A percentile compares a stretch with the other conserved stretches of the same genome.
phyloP scores from a whole-genome alignment of 2,113 vertebrate genomes.

The Dicerorhinus sumatrensis region DNA sequence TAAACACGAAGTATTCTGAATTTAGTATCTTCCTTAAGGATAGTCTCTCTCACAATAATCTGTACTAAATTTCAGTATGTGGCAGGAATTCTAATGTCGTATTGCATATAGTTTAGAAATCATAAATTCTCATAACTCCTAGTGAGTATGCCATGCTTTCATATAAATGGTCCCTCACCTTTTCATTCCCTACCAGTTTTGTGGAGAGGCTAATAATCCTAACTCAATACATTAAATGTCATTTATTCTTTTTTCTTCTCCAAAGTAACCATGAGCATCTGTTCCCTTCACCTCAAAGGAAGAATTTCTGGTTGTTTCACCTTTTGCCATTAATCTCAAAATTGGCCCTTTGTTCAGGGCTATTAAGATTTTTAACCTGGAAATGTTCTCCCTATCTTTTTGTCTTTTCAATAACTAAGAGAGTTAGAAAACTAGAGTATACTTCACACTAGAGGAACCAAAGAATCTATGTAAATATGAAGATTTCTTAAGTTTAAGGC shows the following conservation, averaged over 20 bases:
- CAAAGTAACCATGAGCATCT: conserved; percentile 15
- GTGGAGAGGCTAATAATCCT: background rate
- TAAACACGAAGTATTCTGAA: conserved; percentile 81
- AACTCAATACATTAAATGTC: background rate
- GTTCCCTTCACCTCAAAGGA: background rate
- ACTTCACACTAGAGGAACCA: background rate
- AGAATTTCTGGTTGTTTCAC: background rate
- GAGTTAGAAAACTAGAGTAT: background rate
- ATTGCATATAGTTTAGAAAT: background rate
- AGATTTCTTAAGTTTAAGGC: conserved; percentile 7
- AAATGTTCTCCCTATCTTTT: background rate
- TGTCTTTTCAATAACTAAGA: conserved; percentile 40
- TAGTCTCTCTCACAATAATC: background rate
- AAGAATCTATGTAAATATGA: background rate
- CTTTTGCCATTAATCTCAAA: conserved; percentile 48
- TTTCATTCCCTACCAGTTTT: background rate
- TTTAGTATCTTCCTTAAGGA: conserved; percentile 58
- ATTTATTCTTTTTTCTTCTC: conserved; percentile 10
- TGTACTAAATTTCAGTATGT: conserved; percentile 25
- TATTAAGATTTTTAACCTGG: conserved; percentile 14
- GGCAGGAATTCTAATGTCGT: background rate
- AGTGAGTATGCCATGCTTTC: background rate
- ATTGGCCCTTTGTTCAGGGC: background rate
- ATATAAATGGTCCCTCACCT: background rate
- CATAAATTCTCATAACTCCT: background rate